Evolutionary conservation across 2,797 vertebrate genomes (phyloP).

Genomic region (Percopsis omiscomaycus): DNA sequence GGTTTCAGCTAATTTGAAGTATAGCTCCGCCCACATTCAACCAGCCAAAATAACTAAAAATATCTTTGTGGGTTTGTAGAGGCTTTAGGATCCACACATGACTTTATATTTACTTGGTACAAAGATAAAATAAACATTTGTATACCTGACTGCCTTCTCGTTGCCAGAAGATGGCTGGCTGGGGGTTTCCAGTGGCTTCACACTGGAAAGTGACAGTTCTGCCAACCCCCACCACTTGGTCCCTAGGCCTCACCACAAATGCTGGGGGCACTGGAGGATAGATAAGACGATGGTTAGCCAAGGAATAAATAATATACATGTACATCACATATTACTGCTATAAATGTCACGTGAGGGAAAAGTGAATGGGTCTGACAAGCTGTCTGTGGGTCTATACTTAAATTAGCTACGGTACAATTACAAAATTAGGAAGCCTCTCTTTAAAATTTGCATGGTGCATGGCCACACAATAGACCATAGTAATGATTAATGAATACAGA

Average conservation of each 20-base stretch:
- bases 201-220: constrained; percentile 97
- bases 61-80: too few species aligned
- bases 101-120: constrained; percentile 26
- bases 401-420: constrained; percentile 1
- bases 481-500: constrained; percentile 61
- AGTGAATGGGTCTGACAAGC: constrained; percentile 19
- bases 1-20: too few species aligned
- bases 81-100: too few species aligned
- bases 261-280: constrained; percentile 88
- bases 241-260: constrained; percentile 93
- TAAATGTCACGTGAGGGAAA: too few species aligned
- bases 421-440: constrained; percentile 3
- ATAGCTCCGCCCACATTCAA: too few species aligned
- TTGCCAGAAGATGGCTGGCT: constrained; percentile 98
- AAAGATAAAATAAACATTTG: too few species aligned
- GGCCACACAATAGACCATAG: constrained; percentile 27
- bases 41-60: too few species aligned
- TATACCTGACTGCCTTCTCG: constrained; percentile 96
- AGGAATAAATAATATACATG: constrained; percentile 6
- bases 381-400: constrained; percentile 15
- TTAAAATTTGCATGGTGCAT: constrained; percentile 27
- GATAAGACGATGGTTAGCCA: constrained; percentile 38
- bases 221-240: constrained; percentile 94
- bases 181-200: constrained; percentile 96
- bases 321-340: too few species aligned